phyloP scores from a whole-genome alignment of 2,888 invertebrate genomes.

The Drosophila borborema region DNA sequence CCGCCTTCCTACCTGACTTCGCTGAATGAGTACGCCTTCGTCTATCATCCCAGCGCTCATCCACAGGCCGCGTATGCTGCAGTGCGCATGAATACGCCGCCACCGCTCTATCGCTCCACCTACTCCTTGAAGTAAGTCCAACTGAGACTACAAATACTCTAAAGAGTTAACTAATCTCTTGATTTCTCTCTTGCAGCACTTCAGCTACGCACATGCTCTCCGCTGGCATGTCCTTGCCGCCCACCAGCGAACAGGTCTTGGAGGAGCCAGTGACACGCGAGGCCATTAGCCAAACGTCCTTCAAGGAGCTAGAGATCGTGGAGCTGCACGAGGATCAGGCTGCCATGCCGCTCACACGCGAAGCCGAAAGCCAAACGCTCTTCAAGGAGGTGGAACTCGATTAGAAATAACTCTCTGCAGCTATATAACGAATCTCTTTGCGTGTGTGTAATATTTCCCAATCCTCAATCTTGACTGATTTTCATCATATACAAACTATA shows the following conservation, averaged over 20 bases:
- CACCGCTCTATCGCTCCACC: slow-evolving; percentile 96
- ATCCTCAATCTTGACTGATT: slow-evolving; percentile 53
- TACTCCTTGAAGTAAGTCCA: slow-evolving; percentile 89
- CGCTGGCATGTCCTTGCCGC: slow-evolving; percentile 41
- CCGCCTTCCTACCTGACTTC: slow-evolving; percentile 98
- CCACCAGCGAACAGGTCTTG: slow-evolving; percentile 45
- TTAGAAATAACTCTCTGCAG: slow-evolving; percentile 16
- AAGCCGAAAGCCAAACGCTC: slow-evolving; percentile 49
- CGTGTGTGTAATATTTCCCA: background rate
- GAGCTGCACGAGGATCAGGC: slow-evolving; percentile 47
- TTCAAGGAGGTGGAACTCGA: slow-evolving; percentile 67
- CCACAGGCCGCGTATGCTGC: slow-evolving; percentile 82
- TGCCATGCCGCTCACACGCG: slow-evolving; percentile 31
- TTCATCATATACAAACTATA: slow-evolving; percentile 34
- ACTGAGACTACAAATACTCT: background rate
- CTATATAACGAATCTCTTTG: slow-evolving; percentile 8
- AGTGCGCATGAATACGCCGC: slow-evolving; percentile 88
- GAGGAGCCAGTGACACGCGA: slow-evolving; percentile 53
- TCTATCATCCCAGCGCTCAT: slow-evolving; percentile 87
- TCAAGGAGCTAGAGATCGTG: slow-evolving; percentile 54
- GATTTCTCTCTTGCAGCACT: slow-evolving; percentile 34
- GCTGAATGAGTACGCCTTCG: slow-evolving; percentile 96
- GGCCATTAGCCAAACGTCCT: slow-evolving; percentile 52
- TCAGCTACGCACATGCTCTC: slow-evolving; percentile 36
- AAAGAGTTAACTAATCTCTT: background rate